Base-by-base conservation (phyloP, 2,797 vertebrate genomes). In the Lagorchestes hirsutus region DNA sequence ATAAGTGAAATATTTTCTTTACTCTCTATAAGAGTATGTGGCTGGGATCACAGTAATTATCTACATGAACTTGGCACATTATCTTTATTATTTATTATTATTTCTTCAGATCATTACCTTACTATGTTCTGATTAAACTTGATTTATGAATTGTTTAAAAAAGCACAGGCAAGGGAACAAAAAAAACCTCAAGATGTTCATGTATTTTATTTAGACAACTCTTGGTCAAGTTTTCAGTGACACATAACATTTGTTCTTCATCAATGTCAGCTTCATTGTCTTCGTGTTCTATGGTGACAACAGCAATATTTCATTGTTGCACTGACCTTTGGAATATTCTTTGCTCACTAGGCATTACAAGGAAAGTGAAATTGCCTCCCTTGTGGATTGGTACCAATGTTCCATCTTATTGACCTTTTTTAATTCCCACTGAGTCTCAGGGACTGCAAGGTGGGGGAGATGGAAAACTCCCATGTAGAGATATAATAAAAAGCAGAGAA, bases 201-300 rank as follows among this genome's bases (percentile, higher is more conserved):
- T 55, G 56, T 54, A 56, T 97, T 97, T 97, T 94, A 95, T 94
- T 97, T 95, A 94, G 62, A 93, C 46, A 91, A 90, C 92, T 57
- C 94, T 93, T 62, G 55, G 74, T 91, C 57, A 97, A 96, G 82
- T 27, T 97, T 93, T 91, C n/a, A 57, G 74, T 90, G 94, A 91
- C 92, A 93, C 29, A 50, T 27, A 92, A 56, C 91, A 93, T 58
- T 94, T 95, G 52, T 54, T 97, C 93, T 97, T 96, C 95, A 94
- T 97, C 96, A 96, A 40, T 90, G 90, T 96, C 95, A 96, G 1
- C 22, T 56, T 91, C 54, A 9, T 92, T 90, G 56, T 97, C 96
- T 96, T 93, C 87, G 5, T 94, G 92, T 4, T 95, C 4, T 96
- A 52, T 92, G 2, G 34, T 95, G 95, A 97, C 95, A 98, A 74